Conservation (phyloP, 2,888 invertebrate genomes). For the Baronia brevicornis region DNA sequence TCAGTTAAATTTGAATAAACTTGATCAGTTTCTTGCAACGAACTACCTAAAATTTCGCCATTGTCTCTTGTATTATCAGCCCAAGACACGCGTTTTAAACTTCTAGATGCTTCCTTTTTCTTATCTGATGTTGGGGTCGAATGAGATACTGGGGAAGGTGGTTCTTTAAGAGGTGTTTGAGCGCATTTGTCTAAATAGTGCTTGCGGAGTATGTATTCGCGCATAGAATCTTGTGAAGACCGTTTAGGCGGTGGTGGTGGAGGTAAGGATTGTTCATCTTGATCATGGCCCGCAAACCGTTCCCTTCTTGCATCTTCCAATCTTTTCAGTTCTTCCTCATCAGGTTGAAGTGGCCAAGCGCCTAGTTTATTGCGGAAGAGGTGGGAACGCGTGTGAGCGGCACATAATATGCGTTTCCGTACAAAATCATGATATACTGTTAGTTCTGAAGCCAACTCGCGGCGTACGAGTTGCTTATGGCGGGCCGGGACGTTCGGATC, state of each 20-base stretch:
- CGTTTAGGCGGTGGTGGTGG: constrained; percentile 67
- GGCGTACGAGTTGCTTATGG: constrained; percentile 76
- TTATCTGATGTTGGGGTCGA: constrained; percentile 63
- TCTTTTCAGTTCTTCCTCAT: constrained; percentile 52
- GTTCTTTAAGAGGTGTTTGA: constrained; percentile 50
- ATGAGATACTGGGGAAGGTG: constrained; percentile 63
- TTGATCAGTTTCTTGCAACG: constrained; percentile 61
- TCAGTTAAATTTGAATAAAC: constrained; percentile 75
- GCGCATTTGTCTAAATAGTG: constrained; percentile 71
- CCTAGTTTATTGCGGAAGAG: constrained; percentile 76
- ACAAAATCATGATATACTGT: constrained; percentile 80
- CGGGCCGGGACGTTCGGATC: constrained; percentile 70
- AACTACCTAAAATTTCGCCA: constrained; percentile 49
- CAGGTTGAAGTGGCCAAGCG: constrained; percentile 49
- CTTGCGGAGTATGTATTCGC: constrained; percentile 76
- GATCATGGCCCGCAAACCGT: constrained; percentile 32
- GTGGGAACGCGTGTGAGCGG: constrained; percentile 70
- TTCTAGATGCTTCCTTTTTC: constrained; percentile 52
- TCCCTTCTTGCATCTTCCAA: constrained; percentile 48
- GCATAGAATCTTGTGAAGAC: constrained; percentile 64
- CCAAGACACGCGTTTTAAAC: constrained; percentile 67
- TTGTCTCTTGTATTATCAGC: constrained; percentile 61
- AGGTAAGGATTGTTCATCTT: constrained; percentile 38
- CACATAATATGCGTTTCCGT: constrained; percentile 76
- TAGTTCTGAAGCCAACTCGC: constrained; percentile 79